Conservation (phyloP, 2,888 invertebrate species). For the Priocnemis perturbator region DNA sequence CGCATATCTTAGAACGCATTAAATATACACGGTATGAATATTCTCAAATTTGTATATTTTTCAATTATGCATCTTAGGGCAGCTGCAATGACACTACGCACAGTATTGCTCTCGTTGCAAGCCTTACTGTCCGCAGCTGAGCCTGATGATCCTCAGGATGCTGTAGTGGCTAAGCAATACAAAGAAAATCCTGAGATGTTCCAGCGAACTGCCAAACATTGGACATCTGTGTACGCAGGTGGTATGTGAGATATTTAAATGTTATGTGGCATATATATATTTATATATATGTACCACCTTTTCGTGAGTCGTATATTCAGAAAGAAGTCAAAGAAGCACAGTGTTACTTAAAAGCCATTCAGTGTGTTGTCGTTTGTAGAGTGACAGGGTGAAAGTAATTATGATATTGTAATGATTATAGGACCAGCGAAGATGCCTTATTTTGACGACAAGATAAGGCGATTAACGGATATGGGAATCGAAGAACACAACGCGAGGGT, state of each 20-base stretch:
- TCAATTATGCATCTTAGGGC: constrained; percentile 81
- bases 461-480: constrained; percentile 95
- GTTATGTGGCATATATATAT: no score
- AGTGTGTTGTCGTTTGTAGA: no score
- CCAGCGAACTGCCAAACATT: constrained; percentile 93
- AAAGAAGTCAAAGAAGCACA: no score
- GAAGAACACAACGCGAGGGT: constrained; percentile 92
- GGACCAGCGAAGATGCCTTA: constrained; percentile 86
- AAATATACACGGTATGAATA: no score
- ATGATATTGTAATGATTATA: constrained; percentile 61
- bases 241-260: constrained; percentile 76
- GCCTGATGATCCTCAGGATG: constrained; percentile 96
- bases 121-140: constrained; percentile 94
- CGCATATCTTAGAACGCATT: no score
- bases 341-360: no score
- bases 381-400: no score
- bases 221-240: constrained; percentile 96
- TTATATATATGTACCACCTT: background rate
- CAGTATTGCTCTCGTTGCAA: constrained; percentile 96
- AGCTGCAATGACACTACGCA: constrained; percentile 97
- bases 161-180: constrained; percentile 98
- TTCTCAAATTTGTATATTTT: constrained; percentile 33
- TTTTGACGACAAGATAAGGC: constrained; percentile 90
- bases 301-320: no score
- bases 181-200: constrained; percentile 93